Evolutionary conservation across 2,888 invertebrate genomes (phyloP).

Genomic region (Drosophila nigricruria): DNA sequence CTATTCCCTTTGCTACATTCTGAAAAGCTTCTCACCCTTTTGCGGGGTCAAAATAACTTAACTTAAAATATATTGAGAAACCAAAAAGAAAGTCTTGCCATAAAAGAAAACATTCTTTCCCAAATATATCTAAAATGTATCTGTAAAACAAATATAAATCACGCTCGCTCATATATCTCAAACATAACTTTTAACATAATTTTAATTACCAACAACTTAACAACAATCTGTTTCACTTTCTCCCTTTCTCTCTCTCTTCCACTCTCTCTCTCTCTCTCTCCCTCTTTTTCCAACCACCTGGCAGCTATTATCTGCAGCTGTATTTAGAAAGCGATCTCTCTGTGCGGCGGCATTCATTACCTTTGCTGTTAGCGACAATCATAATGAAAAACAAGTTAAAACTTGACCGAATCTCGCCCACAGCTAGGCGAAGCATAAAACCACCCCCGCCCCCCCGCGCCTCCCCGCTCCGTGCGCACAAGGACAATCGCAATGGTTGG

Average conservation of each 20-base stretch:
- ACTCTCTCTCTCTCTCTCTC: neutral
- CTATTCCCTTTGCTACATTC: neutral
- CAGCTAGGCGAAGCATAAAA: conserved; percentile 4
- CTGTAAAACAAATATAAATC: neutral
- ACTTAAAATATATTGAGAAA: neutral
- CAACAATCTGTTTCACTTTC: conserved; percentile 8
- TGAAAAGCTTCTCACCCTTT: neutral
- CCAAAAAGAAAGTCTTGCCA: neutral
- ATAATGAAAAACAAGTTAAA: conserved; percentile 42
- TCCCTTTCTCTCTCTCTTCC: neutral
- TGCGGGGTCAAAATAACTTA: neutral
- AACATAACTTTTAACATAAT: conserved; percentile 13
- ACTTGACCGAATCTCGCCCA: conserved; percentile 9
- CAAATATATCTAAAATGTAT: neutral
- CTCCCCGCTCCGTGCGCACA: neutral
- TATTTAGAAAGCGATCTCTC: conserved; percentile 35
- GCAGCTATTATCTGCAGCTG: conserved; percentile 40
- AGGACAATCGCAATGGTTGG: conserved; percentile 40
- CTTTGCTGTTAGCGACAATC: conserved; percentile 43
- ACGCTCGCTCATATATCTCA: neutral
- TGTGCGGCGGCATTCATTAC: conserved; percentile 57
- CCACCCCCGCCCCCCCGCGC: neutral
- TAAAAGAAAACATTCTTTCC: neutral
- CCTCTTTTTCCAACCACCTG: neutral
- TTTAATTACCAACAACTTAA: conserved; percentile 22